Base-by-base conservation (phyloP, 1,140 invertebrate species). In the Phenacoccus solenopsis region DNA sequence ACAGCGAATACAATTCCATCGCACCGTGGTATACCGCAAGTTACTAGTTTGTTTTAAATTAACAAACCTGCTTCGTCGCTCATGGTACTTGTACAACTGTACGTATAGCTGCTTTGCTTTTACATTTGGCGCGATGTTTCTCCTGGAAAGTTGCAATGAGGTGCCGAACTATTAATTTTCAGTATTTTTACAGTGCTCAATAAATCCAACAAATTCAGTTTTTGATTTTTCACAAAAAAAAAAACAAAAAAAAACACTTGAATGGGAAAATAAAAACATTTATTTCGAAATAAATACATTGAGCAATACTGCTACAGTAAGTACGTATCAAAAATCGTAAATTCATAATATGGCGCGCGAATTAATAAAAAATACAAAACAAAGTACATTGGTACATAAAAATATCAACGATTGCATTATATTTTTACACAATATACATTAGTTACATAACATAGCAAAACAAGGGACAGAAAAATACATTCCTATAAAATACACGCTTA, bases 251-350 rank as follows among this genome's bases (percentile, higher is more conserved):
- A n/a, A n/a, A n/a, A n/a, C n/a, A n/a, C n/a, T n/a, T n/a, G n/a
- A 10, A 16, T n/a, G 16, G 5, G 38, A 49, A 64, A 64, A 9
- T 5, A 25, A 24, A 64, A 64, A 64, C 59, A 64, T 64, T 64
- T 64, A 64, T 64, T 64, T 38, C 32, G 59, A 49, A 64, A 64
- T 64, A 20, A 64, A 64, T 64, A 64, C 59, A 64, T 64, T 64
- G 59, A 64, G 59, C 59, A 64, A 64, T 10, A 64, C 25, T 64
- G 10, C 59, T 27, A 64, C 59, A 22, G 16, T 64, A 64, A 64
- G 25, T 64, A 27, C 5, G 25, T 27, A 64, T 22, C 10, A 64
- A 64, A 64, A 64, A 64, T 64, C 25, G 22, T 16, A 25, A 25
- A 24, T 25, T 24, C 16, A 27, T 25, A 64, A n/a, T n/a, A n/a